Evolutionary conservation across 2,888 invertebrate genomes (phyloP), one percentile per base, ranked within the genome.

Genomic region (Drosophila affinis): DNA sequence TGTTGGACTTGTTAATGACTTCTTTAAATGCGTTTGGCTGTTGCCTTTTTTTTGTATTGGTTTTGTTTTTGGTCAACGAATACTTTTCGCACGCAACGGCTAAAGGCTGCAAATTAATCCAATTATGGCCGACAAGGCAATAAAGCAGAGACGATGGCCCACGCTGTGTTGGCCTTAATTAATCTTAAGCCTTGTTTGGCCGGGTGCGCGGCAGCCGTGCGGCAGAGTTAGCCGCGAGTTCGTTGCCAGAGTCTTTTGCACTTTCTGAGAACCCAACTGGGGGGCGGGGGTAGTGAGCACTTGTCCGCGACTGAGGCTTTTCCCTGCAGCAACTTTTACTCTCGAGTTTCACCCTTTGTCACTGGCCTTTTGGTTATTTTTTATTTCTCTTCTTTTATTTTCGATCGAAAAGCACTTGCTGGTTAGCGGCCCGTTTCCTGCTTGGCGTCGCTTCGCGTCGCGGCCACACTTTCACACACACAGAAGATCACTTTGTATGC

Each of bases 221-320:
- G 21, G 21, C 63, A 57, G 55, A 65, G 57, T 60, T 65, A 39
- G 51, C 32, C 47, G 14, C 39, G 72, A 81, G 82, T 81, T 79
- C 75, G 77, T 85, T 67, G 72, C 79, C 67, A 72, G 77, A 87
- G 84, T 90, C 85, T 87, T 88, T 77, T 70, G 79, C 49, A 53
- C 44, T 53, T 47, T 48, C 18, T 46, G 32, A 39, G 39, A 39
- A 39, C 39, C n/a, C 39, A 39, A 39, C 2, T 1, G 18, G 18
- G 18, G 18, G 18, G 18, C 18, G 12, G 24, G 65, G 24, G 32
- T 32, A 49, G 24, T 24, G 44, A 49, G 67, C 65, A 65, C 65
- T 54, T 65, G 65, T 65, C 39, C 44, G 54, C 44, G 32, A 29
- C 48, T 65, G 54, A 65, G 65, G 65, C 34, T 47, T 54, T 55